Evolutionary conservation across 2,888 invertebrate species (phyloP), one percentile per base, ranked within the genome.

Genomic region (Gerris lacustris): DNA sequence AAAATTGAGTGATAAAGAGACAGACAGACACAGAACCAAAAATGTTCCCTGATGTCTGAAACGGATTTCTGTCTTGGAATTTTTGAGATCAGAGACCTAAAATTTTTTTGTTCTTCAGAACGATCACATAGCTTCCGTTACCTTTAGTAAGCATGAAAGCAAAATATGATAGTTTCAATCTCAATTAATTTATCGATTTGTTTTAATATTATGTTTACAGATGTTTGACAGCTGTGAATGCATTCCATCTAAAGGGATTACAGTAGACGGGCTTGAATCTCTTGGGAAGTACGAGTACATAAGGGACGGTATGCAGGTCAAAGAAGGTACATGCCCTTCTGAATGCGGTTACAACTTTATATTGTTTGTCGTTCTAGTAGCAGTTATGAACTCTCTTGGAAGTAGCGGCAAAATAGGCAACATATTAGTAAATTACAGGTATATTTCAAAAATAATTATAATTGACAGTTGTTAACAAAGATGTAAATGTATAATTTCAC

Each of bases 361-460:
- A 9, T 70, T 79, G 6, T 86, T 86, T 76, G 79, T 82, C 0
- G 73, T 82, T 0, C 79, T 84, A 6, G 82, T 83, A 5, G 82
- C 82, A 77, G 72, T 86, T 6, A 83, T 85, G 71, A 86, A 87
- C 75, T 83, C 85, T 74, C 78, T 88, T 31, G 85, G 85, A 5
- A 85, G 86, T 15, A 86, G 87, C n/a, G 87, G 87, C 0, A 83
- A 84, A 75, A 86, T 88, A 73, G 87, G 87, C 68, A 87, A 86
- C 75, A 82, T 87, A 45, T 80, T 88, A 69, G 84, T 88, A 2
- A 86, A 86, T 77, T 86, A 87, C 78, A 81, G 83, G 84, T 83
- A 73, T 74, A 69, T 73, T 66, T 66, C 18, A 45, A 15, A 31
- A 31, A 31, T 31, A 31, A 31, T 31, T 2, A 2, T 31, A 31